Percentiles rank a stretch among this genome's conserved stretches.
Evolutionary conservation across 2,888 invertebrate genomes (phyloP).

Genomic region (Eupithecia centaureata): DNA sequence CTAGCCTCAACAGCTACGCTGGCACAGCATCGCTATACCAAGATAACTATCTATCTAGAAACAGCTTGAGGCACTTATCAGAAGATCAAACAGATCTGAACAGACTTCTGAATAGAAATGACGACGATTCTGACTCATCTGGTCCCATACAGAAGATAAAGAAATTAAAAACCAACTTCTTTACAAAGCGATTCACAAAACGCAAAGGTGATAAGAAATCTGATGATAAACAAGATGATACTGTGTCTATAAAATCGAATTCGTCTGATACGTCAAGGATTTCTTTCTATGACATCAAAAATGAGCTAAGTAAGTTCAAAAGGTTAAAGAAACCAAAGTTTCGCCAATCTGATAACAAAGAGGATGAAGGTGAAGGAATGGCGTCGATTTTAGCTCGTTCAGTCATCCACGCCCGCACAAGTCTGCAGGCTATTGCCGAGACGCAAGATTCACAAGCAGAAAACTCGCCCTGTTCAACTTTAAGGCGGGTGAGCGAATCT

Average conservation of each 20-base stretch:
- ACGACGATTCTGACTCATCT: slow-evolving; percentile 69
- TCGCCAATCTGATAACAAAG: slow-evolving; percentile 63
- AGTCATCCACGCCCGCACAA: slow-evolving; percentile 84
- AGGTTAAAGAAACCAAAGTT: slow-evolving; percentile 73
- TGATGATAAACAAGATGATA: slow-evolving; percentile 67
- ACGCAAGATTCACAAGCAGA: slow-evolving; percentile 73
- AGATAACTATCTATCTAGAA: slow-evolving; percentile 67
- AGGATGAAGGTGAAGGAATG: slow-evolving; percentile 84
- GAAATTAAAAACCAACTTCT: slow-evolving; percentile 85
- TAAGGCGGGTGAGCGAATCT: slow-evolving; percentile 73
- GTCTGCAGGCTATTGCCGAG: slow-evolving; percentile 84
- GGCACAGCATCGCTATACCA: slow-evolving; percentile 71
- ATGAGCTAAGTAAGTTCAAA: slow-evolving; percentile 73
- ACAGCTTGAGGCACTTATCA: slow-evolving; percentile 69
- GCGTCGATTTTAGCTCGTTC: slow-evolving; percentile 87
- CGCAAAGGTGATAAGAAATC: slow-evolving; percentile 76
- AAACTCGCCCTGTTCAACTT: slow-evolving; percentile 69
- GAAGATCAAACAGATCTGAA: slow-evolving; percentile 77
- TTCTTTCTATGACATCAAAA: slow-evolving; percentile 72
- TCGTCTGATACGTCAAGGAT: slow-evolving; percentile 78
- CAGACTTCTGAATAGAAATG: slow-evolving; percentile 82
- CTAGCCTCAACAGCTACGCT: slow-evolving; percentile 65
- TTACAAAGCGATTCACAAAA: slow-evolving; percentile 85
- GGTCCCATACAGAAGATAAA: slow-evolving; percentile 83
- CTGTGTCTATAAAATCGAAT: slow-evolving; percentile 79